phyloP scores from a whole-genome alignment of 1,140 invertebrate species.

The Nephotettix cincticeps region DNA sequence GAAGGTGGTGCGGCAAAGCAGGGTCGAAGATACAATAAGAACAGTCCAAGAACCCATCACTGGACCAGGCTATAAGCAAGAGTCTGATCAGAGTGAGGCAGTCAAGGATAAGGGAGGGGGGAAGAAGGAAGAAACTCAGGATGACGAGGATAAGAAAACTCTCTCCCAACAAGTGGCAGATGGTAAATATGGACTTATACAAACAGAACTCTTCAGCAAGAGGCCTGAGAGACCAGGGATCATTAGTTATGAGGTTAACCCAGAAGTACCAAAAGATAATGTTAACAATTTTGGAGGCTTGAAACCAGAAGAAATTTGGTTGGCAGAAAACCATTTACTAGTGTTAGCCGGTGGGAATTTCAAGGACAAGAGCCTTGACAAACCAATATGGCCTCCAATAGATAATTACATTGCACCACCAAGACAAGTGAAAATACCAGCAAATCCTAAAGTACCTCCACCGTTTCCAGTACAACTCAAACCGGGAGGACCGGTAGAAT shows the following conservation, averaged over 20 bases:
- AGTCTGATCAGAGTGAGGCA: neutral
- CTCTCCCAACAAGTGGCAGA: constrained; percentile 82
- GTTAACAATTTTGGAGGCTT: constrained; percentile 76
- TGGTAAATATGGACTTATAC: constrained; percentile 85
- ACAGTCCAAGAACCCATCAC: constrained; percentile 10
- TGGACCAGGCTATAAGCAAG: constrained; percentile 1
- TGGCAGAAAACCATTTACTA: constrained; percentile 83
- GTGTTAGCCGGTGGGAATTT: constrained; percentile 74
- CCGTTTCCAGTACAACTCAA: constrained; percentile 84
- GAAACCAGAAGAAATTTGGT: constrained; percentile 82
- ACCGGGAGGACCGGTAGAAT: constrained; percentile 73
- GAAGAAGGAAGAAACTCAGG: constrained; percentile 45
- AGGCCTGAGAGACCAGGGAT: constrained; percentile 71
- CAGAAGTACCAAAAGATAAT: constrained; percentile 76
- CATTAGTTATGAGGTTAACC: constrained; percentile 73
- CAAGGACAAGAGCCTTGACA: constrained; percentile 44
- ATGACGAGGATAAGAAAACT: constrained; percentile 77
- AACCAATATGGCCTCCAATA: constrained; percentile 68
- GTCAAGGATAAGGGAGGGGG: constrained; percentile 34
- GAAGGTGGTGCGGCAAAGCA: constrained; percentile 8
- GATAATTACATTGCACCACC: constrained; percentile 78
- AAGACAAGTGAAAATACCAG: constrained; percentile 74
- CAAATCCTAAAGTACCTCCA: constrained; percentile 74
- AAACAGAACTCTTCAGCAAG: constrained; percentile 74
- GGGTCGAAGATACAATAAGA: constrained; percentile 8